Evolutionary conservation across 2,797 vertebrate genomes (phyloP).

Genomic region (Gymnocypris eckloni): DNA sequence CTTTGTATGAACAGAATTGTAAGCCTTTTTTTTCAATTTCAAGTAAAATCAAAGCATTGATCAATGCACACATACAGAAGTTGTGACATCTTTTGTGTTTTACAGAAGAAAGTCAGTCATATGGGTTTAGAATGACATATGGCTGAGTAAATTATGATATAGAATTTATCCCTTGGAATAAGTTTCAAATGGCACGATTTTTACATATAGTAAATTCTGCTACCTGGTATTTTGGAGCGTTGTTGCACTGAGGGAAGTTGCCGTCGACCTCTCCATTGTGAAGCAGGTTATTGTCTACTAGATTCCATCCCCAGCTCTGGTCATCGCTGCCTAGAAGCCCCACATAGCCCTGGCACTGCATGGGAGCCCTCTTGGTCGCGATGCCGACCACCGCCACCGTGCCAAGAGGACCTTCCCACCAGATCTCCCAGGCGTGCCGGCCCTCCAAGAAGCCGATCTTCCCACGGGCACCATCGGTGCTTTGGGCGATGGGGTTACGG

Average conservation of each 20-base stretch:
- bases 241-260: conserved; percentile 98
- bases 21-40: neutral
- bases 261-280: conserved; percentile 99
- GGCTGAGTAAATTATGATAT: neutral
- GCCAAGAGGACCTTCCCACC: conserved; percentile 98
- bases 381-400: conserved; percentile 98
- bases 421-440: conserved; percentile 98
- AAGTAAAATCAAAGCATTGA: neutral
- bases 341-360: conserved; percentile 99
- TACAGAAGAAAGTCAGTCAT: neutral
- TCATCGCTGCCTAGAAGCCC: conserved; percentile 96
- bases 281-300: conserved; percentile 98
- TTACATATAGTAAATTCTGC: neutral
- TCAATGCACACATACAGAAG: neutral
- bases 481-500: conserved; percentile 98
- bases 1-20: neutral
- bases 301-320: conserved; percentile 99
- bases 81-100: neutral
- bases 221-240: conserved; percentile 98
- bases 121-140: neutral
- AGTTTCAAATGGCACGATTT: neutral
- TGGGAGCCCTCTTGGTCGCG: conserved; percentile 93
- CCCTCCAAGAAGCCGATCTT: conserved; percentile 98
- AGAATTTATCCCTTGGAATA: neutral
- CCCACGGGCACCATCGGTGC: conserved; percentile 95